phyloP scores from a whole-genome alignment of 1,140 invertebrate species.

The Metopolophium dirhodum region DNA sequence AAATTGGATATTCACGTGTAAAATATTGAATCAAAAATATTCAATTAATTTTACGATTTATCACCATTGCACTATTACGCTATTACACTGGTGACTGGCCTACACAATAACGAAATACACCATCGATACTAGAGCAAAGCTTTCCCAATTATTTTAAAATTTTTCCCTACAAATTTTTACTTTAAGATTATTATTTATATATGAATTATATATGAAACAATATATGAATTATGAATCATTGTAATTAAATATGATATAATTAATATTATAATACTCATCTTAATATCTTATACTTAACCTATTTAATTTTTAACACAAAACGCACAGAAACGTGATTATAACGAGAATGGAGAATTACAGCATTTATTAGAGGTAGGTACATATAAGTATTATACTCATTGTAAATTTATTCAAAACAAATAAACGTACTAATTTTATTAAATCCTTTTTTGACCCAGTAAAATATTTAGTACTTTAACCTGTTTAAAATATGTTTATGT shows the following conservation, averaged over 20 bases:
- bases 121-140: too few species aligned
- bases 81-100: too few species aligned
- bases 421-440: background rate
- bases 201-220: too few species aligned
- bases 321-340: background rate
- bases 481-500: background rate
- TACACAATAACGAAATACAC: too few species aligned
- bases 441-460: background rate
- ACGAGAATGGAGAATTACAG: background rate
- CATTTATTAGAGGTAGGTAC: too few species aligned
- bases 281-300: background rate
- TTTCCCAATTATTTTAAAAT: too few species aligned
- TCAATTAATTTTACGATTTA: too few species aligned
- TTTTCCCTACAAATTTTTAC: too few species aligned
- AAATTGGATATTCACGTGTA: too few species aligned
- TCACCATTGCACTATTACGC: too few species aligned
- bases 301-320: background rate
- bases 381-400: background rate
- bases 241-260: background rate
- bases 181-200: background rate
- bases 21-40: too few species aligned
- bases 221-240: background rate
- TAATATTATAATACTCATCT: background rate
- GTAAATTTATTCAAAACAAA: background rate
- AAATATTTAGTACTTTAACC: background rate